Evolutionary conservation across 2,888 invertebrate species (phyloP).

Genomic region (Mesorhabditis spiculigera): DNA sequence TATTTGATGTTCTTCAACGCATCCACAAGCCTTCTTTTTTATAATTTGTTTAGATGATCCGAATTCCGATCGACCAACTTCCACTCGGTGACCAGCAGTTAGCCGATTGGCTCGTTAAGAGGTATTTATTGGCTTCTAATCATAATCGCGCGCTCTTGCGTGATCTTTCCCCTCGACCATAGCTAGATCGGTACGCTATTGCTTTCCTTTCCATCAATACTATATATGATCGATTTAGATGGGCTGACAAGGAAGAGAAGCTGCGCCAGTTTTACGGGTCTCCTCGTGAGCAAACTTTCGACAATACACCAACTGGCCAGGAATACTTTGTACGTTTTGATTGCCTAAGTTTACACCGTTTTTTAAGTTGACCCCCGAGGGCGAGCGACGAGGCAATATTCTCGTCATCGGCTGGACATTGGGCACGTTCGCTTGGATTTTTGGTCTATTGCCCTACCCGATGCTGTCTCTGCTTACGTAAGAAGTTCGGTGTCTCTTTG

Average conservation of each 20-base stretch:
- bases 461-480: not conserved
- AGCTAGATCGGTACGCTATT: too few species aligned
- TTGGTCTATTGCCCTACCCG: not conserved
- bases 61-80: constrained; percentile 46
- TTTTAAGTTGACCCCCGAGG: not conserved
- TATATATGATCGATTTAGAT: constrained; percentile 28
- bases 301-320: constrained; percentile 18
- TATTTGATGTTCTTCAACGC: too few species aligned
- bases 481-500: not conserved
- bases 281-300: constrained; percentile 14
- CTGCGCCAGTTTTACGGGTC: constrained; percentile 38
- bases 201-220: not conserved
- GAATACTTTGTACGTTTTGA: constrained; percentile 17
- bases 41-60: constrained; percentile 23
- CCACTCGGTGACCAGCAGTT: constrained; percentile 53
- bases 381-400: constrained; percentile 3
- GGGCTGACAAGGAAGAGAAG: constrained; percentile 60
- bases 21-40: too few species aligned
- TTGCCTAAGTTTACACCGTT: not conserved
- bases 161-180: too few species aligned
- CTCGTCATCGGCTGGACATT: constrained; percentile 7
- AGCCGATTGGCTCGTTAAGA: constrained; percentile 57
- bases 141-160: not conserved
- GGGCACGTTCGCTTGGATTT: not conserved
- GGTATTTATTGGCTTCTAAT: not conserved